phyloP scores from a whole-genome alignment of 2,797 vertebrate species.

The Anguilla megastoma region DNA sequence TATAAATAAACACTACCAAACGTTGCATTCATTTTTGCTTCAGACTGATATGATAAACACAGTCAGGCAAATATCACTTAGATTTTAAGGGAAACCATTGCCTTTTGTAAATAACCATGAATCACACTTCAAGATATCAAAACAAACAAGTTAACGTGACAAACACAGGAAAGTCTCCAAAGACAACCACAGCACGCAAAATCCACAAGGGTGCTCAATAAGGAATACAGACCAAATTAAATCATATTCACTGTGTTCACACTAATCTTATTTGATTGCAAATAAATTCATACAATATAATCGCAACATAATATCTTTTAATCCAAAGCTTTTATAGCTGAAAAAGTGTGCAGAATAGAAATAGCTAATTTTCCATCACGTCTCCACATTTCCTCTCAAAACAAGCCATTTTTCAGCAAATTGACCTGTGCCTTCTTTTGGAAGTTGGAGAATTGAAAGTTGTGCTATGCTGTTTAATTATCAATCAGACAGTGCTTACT shows the following conservation, averaged over 20 bases:
- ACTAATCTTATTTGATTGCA: background rate
- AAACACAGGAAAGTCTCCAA: background rate
- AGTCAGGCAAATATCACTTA: background rate
- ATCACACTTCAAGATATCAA: background rate
- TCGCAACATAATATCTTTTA: too few species aligned
- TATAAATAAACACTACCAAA: background rate
- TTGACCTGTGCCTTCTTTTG: background rate
- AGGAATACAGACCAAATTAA: background rate
- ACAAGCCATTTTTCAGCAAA: background rate
- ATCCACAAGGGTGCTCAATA: background rate
- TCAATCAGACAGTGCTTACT: slow-evolving; percentile 76
- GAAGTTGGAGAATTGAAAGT: background rate
- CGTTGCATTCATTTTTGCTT: background rate
- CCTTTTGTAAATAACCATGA: background rate
- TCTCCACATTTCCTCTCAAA: background rate
- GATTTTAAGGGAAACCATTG: background rate
- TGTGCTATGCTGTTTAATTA: background rate
- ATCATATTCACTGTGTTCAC: background rate
- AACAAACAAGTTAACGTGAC: background rate
- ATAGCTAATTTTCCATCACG: background rate
- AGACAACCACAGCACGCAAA: background rate
- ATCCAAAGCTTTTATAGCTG: background rate
- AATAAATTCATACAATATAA: background rate
- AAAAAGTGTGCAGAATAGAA: background rate
- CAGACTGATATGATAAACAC: background rate